phyloP scores from a whole-genome alignment of 1,140 invertebrate species.

The Formica exsecta region DNA sequence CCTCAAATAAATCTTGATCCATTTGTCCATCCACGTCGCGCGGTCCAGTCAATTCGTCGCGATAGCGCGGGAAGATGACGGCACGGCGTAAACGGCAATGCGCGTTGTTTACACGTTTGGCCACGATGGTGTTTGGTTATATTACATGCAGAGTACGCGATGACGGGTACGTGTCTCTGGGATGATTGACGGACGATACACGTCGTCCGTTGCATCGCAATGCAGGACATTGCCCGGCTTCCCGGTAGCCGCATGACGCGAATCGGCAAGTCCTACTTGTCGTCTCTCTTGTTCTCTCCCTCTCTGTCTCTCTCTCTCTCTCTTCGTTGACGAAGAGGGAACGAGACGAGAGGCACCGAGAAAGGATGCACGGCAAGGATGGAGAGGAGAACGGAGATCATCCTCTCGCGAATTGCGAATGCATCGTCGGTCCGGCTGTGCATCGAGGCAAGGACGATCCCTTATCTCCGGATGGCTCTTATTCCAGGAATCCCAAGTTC shows the following conservation, averaged over 20 bases:
- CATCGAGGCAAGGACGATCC: constrained; percentile 83
- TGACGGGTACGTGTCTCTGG: constrained; percentile 81
- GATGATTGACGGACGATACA: constrained; percentile 83
- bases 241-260: constrained; percentile 85
- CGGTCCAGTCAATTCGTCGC: constrained; percentile 47
- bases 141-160: constrained; percentile 81
- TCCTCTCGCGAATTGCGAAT: constrained; percentile 75
- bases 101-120: constrained; percentile 74
- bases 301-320: too few species aligned
- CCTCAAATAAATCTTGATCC: constrained; percentile 59
- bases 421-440: constrained; percentile 69
- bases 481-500: constrained; percentile 78
- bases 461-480: constrained; percentile 79
- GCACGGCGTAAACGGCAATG: constrained; percentile 37
- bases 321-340: background rate
- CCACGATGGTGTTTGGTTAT: constrained; percentile 74
- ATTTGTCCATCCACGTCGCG: constrained; percentile 56
- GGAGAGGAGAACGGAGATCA: background rate
- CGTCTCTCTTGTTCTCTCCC: constrained; percentile 37
- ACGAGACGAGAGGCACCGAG: background rate
- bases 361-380: constrained; percentile 11
- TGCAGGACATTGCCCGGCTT: constrained; percentile 82
- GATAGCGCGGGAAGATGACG: constrained; percentile 52
- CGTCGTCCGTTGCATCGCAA: constrained; percentile 80
- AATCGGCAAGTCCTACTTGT: constrained; percentile 80